Evolutionary conservation across 2,113 vertebrate species (phyloP), one percentile per base, ranked within the genome.

Genomic region (Halcyon senegalensis): DNA sequence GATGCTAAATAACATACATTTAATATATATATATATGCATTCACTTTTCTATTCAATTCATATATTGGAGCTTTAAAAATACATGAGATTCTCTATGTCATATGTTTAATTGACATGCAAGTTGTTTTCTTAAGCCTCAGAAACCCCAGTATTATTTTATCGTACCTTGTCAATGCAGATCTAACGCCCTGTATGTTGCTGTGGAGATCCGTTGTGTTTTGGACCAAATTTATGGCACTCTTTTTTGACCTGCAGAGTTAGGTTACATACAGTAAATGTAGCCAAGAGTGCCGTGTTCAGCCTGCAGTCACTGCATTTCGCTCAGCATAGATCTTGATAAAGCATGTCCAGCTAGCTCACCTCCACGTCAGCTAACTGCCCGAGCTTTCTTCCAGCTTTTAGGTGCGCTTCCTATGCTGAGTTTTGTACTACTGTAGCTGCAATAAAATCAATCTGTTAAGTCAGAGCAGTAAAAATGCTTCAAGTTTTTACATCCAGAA

Each of bases 121-220:
- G 13, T 67, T 46, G 9, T 51, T 76, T 70, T 17, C 41, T 16
- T 79, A 68, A 84, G 53, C 53, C n/a, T 73, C 53, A 89, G 74
- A 79, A 93, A 74, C 41, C 10, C 31, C 62, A n/a, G 25, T 50
- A 80, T 24, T 74, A 43, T 55, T 84, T 68, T 75, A 37, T 63
- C 16, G 33, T 37, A 20, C 25, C 46, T 76, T 79, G 23, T 28
- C 28, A 30, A 21, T 76, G 68, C 46, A 79, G 13, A 44, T 67
- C 19, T 74, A 55, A 31, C 11, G 9, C 21, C 35, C 16, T 21
- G 2, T n/a, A 21, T 17, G 23, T 53, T 0, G 0, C 66, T 48
- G 21, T 48, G 31, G 7, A 74, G 39, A 56, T 55, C 27, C n/a
- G 16, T 44, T 30, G 72, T 66, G 44, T n/a, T 66, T 72, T 59